Conservation (phyloP, 2,113 vertebrate genomes). For the Pachycephala philippinensis region DNA sequence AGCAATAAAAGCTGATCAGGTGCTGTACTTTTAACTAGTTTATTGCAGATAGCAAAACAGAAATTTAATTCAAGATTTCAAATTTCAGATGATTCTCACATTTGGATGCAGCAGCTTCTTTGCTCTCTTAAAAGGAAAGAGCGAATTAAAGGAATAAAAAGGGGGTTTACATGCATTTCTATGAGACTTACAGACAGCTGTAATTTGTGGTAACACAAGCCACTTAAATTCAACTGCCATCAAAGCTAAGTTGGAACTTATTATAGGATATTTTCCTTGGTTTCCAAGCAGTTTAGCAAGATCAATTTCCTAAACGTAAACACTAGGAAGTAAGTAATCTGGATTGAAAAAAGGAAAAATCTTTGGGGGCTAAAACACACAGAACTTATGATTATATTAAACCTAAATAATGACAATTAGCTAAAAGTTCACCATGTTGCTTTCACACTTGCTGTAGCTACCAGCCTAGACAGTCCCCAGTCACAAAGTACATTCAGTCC, state of each 20-base stretch:
- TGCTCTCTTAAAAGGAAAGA: not conserved
- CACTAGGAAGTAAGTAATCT: not conserved
- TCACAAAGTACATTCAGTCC: not conserved
- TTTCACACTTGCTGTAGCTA: not conserved
- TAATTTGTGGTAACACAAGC: not conserved
- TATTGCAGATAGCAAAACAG: not conserved
- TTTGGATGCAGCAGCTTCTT: not conserved
- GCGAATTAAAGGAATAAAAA: not conserved
- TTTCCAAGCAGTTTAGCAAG: not conserved
- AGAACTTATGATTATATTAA: not conserved
- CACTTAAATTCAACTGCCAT: not conserved
- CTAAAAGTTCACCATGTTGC: not conserved
- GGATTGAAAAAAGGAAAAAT: not conserved
- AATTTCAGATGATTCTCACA: not conserved
- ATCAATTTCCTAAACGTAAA: not conserved
- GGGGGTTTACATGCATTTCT: not conserved
- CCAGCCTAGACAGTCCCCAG: not conserved
- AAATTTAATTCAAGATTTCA: not conserved
- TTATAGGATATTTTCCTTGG: not conserved
- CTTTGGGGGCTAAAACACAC: not conserved
- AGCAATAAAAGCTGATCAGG: not conserved
- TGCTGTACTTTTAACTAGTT: not conserved
- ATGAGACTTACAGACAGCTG: not conserved
- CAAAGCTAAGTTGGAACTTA: not conserved
- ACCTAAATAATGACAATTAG: not conserved